These are phyloP conservation scores for Zeuzera pyrina DNA, from an alignment of 2,888 invertebrate genomes.

Conservation along the genomic window DNA sequence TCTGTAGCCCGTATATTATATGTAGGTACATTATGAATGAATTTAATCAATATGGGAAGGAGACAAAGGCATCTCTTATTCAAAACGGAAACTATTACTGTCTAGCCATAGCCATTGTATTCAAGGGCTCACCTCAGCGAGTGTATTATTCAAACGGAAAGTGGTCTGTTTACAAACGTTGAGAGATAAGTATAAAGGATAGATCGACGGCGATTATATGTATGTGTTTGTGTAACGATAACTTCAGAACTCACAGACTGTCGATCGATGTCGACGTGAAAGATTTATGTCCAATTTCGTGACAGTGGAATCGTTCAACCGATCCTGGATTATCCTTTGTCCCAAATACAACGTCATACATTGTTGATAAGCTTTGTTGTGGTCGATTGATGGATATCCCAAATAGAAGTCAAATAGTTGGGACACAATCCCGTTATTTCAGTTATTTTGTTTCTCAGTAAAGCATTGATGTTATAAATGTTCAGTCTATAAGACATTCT, in stretches of 20 bases:
- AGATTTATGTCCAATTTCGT: slow-evolving; percentile 63
- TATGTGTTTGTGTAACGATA: slow-evolving; percentile 24
- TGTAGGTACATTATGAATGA: too few relatives aligned
- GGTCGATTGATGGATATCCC: slow-evolving; percentile 29
- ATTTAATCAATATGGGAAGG: slow-evolving; percentile 62
- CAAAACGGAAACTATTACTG: slow-evolving; percentile 71
- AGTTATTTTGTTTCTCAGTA: slow-evolving; percentile 1
- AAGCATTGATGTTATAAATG: too few relatives aligned
- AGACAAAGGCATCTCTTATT: slow-evolving; percentile 67
- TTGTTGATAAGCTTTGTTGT: slow-evolving; percentile 45
- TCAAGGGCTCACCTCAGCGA: slow-evolving; percentile 56
- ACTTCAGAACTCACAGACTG: slow-evolving; percentile 35
- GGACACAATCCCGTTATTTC: slow-evolving; percentile 16
- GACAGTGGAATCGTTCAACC: slow-evolving; percentile 50
- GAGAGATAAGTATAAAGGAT: slow-evolving; percentile 49
- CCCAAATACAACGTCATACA: slow-evolving; percentile 46
- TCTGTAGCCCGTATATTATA: slow-evolving; percentile 37
- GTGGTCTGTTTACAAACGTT: slow-evolving; percentile 62
- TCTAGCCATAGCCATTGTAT: slow-evolving; percentile 61
- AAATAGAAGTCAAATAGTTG: slow-evolving; percentile 18
- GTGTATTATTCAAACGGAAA: slow-evolving; percentile 66
- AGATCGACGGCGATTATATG: slow-evolving; percentile 18
- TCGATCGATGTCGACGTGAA: slow-evolving; percentile 52
- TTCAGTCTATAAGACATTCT: too few relatives aligned
- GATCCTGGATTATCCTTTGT: slow-evolving; percentile 62